Base-by-base conservation (phyloP, 2,113 vertebrate species). In the Tachysurus fulvidraco region DNA sequence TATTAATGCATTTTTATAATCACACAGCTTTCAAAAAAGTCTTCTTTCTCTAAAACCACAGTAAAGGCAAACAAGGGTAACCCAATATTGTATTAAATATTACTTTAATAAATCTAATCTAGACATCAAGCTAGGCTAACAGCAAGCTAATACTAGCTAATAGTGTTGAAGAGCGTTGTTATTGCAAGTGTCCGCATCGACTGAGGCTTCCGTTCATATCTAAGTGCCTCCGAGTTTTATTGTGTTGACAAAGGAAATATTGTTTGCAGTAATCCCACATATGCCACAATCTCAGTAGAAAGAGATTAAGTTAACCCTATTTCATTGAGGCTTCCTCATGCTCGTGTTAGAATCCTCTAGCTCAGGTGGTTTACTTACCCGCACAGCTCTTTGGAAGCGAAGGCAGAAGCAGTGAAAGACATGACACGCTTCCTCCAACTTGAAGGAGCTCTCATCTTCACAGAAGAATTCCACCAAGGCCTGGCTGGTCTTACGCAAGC, bases 391-490 rank as follows among this genome's bases (percentile, higher is more conserved):
- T 91, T 95, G 94, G 85, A 96, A 95, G 46, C 95, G 94, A 64
- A 88, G 92, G 86, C 94, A 94, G 93, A 96, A 96, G 64, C 90
- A 91, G 73, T 94, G 89, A 87, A 96, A 95, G 90, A 95, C 92
- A 59, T 67, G 90, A 86, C 95, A 95, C 41, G 95, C 94, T 80
- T 96, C 95, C 85, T 95, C 95, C 14, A 95, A 91, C 89, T 95
- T 95, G 78, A 96, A 95, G 5, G 92, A 92, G 83, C 88, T 91
- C 81, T 95, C 95, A 17, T 96, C 95, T 88, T 96, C 95, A 91
- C 95, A 95, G 90, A 96, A 95, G 83, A 96, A 96, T 84, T 96
- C 95, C 87, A 95, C 91, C 85, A 96, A 90, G 80, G 93, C 93
- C 90, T 94, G 93, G 86, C 94, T 95, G 36, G 93, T 92, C 93